Conservation (phyloP, 2,113 vertebrate species). For the Hemibagrus wyckioides region DNA sequence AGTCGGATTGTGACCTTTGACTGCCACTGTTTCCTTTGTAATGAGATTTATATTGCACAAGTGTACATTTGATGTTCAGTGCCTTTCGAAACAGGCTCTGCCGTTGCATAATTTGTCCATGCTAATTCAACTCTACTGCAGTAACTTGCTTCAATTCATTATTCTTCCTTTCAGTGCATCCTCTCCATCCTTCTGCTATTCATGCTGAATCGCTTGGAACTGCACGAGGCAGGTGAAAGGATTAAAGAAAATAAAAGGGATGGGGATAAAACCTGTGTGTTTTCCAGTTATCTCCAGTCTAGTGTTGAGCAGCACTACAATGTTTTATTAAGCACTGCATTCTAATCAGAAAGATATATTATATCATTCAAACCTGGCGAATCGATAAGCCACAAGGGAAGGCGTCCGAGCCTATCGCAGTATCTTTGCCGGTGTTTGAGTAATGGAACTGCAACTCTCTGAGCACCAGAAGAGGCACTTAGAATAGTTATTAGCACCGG, state of each 20-base stretch:
- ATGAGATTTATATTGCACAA: conserved; percentile 15
- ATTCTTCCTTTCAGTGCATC: background rate
- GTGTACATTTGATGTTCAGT: background rate
- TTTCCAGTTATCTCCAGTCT: background rate
- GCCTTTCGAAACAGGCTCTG: background rate
- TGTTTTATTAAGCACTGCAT: conserved; percentile 29
- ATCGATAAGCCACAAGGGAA: conserved; percentile 40
- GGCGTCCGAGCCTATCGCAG: conserved; percentile 42
- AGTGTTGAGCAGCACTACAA: background rate
- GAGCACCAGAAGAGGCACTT: conserved; percentile 59
- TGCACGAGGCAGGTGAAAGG: background rate
- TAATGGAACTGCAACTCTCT: conserved; percentile 61
- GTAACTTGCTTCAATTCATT: background rate
- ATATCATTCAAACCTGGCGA: conserved; percentile 22
- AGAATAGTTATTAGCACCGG: conserved; percentile 68
- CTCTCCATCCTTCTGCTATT: background rate
- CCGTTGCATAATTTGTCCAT: background rate
- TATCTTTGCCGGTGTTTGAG: conserved; percentile 63
- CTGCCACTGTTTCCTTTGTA: conserved; percentile 3
- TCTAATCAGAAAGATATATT: conserved; percentile 33
- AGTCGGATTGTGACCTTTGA: conserved; percentile 29
- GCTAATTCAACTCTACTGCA: background rate
- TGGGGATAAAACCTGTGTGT: background rate
- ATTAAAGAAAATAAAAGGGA: background rate
- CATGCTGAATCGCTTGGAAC: background rate